Percentiles rank a stretch among this genome's conserved stretches.
These are phyloP conservation scores for Nibea albiflora DNA, from an alignment of 2,113 vertebrate species.

Conservation along the genomic window DNA sequence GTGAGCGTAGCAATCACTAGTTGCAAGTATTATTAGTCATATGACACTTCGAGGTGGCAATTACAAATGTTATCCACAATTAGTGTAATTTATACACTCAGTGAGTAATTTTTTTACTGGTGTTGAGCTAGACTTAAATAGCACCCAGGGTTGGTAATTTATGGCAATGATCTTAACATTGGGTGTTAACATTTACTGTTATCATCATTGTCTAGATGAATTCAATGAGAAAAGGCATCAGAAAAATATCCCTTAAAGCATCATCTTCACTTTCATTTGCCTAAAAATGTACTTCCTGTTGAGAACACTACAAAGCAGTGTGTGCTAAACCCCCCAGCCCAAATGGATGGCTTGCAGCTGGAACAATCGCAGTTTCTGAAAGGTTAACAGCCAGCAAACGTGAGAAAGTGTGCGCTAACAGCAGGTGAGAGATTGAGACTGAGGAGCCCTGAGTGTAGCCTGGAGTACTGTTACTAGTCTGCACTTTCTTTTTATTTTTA, in stretches of 20 bases:
- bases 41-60: neutral
- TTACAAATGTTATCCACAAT: neutral
- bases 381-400: conserved; percentile 29
- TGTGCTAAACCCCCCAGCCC: neutral
- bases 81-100: neutral
- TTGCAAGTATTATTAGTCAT: neutral
- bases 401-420: conserved; percentile 6
- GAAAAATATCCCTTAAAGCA: neutral
- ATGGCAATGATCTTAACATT: neutral
- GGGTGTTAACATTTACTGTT: too few relatives aligned
- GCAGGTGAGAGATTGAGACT: neutral
- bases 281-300: neutral
- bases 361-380: conserved; percentile 19
- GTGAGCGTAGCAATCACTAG: neutral
- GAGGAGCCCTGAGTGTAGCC: conserved; percentile 18
- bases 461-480: too few relatives aligned
- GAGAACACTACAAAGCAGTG: conserved; percentile 1
- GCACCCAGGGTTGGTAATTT: neutral
- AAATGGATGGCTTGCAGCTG: conserved; percentile 21
- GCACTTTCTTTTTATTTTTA: neutral
- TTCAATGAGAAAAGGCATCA: neutral
- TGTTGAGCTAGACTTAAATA: neutral
- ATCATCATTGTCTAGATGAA: neutral
- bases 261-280: neutral
- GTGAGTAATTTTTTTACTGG: neutral